Evolutionary conservation across 2,888 invertebrate species (phyloP).

Genomic region (Operophtera brumata): DNA sequence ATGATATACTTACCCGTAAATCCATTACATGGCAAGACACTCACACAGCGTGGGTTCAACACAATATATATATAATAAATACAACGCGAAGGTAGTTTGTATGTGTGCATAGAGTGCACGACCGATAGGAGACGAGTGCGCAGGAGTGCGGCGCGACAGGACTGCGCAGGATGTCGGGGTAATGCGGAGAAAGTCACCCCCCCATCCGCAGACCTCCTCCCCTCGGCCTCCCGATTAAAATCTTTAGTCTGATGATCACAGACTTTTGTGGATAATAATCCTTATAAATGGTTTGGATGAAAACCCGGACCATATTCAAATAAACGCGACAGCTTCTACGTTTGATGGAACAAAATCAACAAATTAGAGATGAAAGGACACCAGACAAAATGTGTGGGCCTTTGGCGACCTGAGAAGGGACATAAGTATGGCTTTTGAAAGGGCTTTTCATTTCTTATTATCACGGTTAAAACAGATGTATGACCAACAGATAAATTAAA

Average conservation of each 20-base stretch:
- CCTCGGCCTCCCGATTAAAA: neutral
- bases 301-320: neutral
- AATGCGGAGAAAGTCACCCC: slow-evolving; percentile 29
- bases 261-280: too few species aligned
- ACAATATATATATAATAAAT: slow-evolving; percentile 35
- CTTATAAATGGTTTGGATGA: neutral
- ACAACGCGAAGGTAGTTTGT: slow-evolving; percentile 30
- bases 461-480: too few species aligned
- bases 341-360: too few species aligned
- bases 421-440: too few species aligned
- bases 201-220: neutral
- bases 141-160: slow-evolving; percentile 38
- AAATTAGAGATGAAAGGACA: too few species aligned
- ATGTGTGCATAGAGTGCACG: slow-evolving; percentile 31
- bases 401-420: too few species aligned
- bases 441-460: too few species aligned
- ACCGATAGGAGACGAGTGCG: slow-evolving; percentile 32
- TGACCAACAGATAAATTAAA: too few species aligned
- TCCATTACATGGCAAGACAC: slow-evolving; percentile 61
- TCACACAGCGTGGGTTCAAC: slow-evolving; percentile 46
- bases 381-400: too few species aligned
- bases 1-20: slow-evolving; percentile 55
- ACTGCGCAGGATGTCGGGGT: slow-evolving; percentile 28
- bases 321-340: too few species aligned
- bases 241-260: too few species aligned